phyloP scores from a whole-genome alignment of 2,888 invertebrate species.

The Chironomus tentans region DNA sequence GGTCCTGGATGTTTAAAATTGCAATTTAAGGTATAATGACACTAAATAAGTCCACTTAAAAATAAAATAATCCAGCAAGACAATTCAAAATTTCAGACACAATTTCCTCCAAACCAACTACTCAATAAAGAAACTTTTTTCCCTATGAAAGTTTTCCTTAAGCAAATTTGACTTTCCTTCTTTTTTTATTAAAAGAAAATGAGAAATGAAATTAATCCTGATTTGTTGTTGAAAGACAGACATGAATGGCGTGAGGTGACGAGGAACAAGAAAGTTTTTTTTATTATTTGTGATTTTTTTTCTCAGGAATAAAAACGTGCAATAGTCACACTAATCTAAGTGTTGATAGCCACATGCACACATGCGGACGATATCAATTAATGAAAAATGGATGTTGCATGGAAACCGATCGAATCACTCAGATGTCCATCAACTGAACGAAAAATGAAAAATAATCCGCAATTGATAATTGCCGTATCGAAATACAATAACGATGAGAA shows the following conservation, averaged over 20 bases:
- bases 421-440: too few species aligned
- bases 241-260: not conserved
- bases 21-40: too few species aligned
- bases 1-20: too few species aligned
- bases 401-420: too few species aligned
- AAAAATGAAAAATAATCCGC: too few species aligned
- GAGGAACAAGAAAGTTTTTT: not conserved
- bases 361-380: not conserved
- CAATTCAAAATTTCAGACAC: too few species aligned
- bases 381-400: too few species aligned
- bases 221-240: not conserved
- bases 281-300: not conserved
- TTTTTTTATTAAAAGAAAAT: not conserved
- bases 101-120: too few species aligned
- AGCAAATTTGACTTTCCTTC: too few species aligned
- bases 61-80: not conserved
- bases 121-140: not conserved
- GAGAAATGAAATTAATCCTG: slow-evolving; percentile 8
- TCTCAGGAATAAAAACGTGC: not conserved
- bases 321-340: not conserved
- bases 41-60: too few species aligned
- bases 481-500: not conserved
- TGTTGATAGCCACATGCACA: not conserved
- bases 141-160: too few species aligned
- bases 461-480: too few species aligned